Evolutionary conservation across 2,113 vertebrate species (phyloP), one percentile per base, ranked within the genome.

Genomic region (Cynocephalus volans): DNA sequence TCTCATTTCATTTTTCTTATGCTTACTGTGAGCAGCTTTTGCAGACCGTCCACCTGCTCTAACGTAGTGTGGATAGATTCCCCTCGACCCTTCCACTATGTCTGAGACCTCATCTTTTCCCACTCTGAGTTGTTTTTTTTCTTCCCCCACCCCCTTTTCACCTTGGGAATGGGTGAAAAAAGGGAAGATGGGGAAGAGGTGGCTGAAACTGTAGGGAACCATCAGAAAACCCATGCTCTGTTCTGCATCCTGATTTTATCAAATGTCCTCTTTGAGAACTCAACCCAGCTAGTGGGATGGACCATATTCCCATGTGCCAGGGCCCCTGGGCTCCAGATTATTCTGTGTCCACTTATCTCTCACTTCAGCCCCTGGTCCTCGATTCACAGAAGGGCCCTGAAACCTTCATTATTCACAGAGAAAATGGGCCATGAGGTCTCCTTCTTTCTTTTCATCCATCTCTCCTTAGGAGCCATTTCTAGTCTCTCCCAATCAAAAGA

Each of bases 321-420:
- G 82, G 28, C 31, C 31, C 23, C 67, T 31, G 11, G 5, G 48
- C 45, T 84, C 26, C 24, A 24, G 28, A 65, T 50, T 79, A 69
- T 50, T 36, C 33, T 24, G 17, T 8, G 7, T 6, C 5, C 45
- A 8, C 8, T 8, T 6, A 18, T 10, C 36, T 23, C n/a, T 21
- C 41, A 41, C 41, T 41, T 41, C 1, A 10, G 21, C 12, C 19
- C 33, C 3, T 5, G 28, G 17, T 10, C 79, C 11, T 45, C 13
- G 36, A 26, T 50, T 83, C 50, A n/a, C n/a, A 9, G 45, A 64
- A 64, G 26, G 10, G 56, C 9, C 56, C 23, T 58, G 75, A 65
- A 52, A 10, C 36, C 56, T 91, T 88, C 13, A 41, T 90, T 82
- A 91, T 62, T 93, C 26, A 11, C 58, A 90, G 48, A 96, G 69